Base-by-base conservation (phyloP, 1,140 invertebrate species). In the Aplysia californica region DNA sequence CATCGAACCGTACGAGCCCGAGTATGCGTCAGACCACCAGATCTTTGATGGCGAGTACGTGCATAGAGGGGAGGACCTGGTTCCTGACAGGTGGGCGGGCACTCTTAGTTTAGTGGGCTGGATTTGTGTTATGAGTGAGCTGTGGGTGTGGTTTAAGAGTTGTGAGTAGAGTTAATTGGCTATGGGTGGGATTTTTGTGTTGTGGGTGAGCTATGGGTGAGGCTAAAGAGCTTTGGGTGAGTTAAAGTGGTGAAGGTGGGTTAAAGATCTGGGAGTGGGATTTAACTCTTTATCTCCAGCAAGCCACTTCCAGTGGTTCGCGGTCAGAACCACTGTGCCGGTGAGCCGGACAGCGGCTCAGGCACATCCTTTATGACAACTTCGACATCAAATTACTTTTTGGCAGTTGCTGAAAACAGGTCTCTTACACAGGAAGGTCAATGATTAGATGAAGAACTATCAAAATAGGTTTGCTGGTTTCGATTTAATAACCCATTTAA, bases 41-140 rank as follows among this genome's bases (percentile, higher is more conserved):
- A 66, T 75, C 31, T 75, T 65, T 36, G 72, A 75, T 55, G 72
- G 72, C 3, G 72, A 75, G n/a, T 75, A 75, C 35, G 41, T 75
- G 1, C 58, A 41, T 6, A 75, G 72, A 23, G 72, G 56, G 38
- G 70, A 72, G 31, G 70, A 72, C n/a, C 36, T 72, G 33, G 15
- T 72, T 31, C 70, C 70, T 61, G 70, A 72, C 35, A 72, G 70
- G 70, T 61, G 31, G 23, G 55, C 18, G 6, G 18, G 31, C 6
- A 26, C 6, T 18, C 6, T 61, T 61, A 10, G 26, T 26, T 61
- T 26, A 29, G 26, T 29, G 10, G 26, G 10, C 26, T 61, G 6
- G 10, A 18, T 10, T 61, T 18, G 26, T 10, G 10, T 61, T 18
- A 10, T 61, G 58, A 61, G 6, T 18, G 10, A 18, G 10, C 58